A percentile compares a stretch with the other conserved stretches of the same genome.
These are phyloP conservation scores for Gonocerus acuteangulatus DNA, from an alignment of 2,888 invertebrate species.

Conservation along the genomic window DNA sequence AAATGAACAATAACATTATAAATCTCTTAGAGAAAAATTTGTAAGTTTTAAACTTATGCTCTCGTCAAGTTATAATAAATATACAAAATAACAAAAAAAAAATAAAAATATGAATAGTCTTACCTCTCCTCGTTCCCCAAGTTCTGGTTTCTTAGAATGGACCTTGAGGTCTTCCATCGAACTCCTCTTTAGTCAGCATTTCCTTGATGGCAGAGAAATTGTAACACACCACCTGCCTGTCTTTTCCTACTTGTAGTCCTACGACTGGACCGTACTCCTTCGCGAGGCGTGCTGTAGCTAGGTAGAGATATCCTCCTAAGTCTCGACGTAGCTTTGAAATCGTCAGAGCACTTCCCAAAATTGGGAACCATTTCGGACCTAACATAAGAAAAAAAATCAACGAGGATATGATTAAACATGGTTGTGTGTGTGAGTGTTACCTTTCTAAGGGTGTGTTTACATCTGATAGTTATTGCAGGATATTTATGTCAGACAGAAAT, in stretches of 20 bases:
- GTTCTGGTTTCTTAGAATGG: slow-evolving; percentile 62
- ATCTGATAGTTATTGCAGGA: too few relatives aligned
- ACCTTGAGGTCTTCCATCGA: slow-evolving; percentile 70
- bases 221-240: slow-evolving; percentile 64
- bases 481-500: too few relatives aligned
- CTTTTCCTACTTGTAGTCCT: slow-evolving; percentile 69
- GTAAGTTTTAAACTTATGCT: too few relatives aligned
- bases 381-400: too few relatives aligned
- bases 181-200: slow-evolving; percentile 65
- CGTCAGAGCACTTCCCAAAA: slow-evolving; percentile 65
- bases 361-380: slow-evolving; percentile 66
- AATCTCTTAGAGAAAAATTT: too few relatives aligned
- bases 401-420: too few relatives aligned
- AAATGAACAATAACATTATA: too few relatives aligned
- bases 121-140: slow-evolving; percentile 61
- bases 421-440: too few relatives aligned
- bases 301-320: slow-evolving; percentile 60
- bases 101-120: slow-evolving; percentile 3
- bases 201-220: slow-evolving; percentile 61
- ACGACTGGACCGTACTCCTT: slow-evolving; percentile 55
- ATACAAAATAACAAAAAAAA: background rate
- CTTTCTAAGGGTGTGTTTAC: too few relatives aligned
- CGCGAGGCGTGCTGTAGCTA: slow-evolving; percentile 57
- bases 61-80: too few relatives aligned
- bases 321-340: slow-evolving; percentile 54